Conservation (phyloP, 2,113 vertebrate species). For the Mastomys natalensis region DNA sequence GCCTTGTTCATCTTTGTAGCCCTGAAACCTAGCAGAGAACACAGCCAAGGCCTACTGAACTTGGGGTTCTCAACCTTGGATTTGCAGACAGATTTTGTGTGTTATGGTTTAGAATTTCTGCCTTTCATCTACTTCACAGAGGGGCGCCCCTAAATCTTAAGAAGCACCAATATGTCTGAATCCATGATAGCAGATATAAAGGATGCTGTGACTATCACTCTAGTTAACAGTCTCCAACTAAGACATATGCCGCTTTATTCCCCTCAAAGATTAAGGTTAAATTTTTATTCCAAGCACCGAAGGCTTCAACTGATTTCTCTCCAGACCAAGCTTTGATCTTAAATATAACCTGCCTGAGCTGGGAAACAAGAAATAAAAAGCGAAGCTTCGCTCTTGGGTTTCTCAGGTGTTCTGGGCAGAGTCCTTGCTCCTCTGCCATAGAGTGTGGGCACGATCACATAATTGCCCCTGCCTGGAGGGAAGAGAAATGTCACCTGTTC, state of each 20-base stretch:
- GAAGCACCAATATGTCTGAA: conserved; percentile 4
- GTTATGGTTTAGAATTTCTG: neutral
- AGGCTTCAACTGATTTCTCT: conserved; percentile 45
- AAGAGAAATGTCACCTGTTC: neutral
- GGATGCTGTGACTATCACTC: neutral
- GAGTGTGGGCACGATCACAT: neutral
- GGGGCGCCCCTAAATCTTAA: conserved; percentile 33
- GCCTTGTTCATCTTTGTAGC: neutral
- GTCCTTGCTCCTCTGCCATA: neutral
- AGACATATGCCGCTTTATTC: neutral
- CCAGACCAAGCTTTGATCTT: conserved; percentile 52
- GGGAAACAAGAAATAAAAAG: conserved; percentile 43
- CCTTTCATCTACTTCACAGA: conserved; percentile 18
- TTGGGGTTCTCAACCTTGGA: neutral
- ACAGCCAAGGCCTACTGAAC: neutral
- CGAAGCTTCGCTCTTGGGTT: neutral
- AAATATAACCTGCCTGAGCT: conserved; percentile 55
- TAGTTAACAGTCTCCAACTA: conserved; percentile 8
- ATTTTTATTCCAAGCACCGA: conserved; percentile 61
- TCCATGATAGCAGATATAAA: neutral
- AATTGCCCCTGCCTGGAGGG: neutral
- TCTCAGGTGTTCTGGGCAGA: neutral
- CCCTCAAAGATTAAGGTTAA: conserved; percentile 59
- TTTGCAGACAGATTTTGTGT: conserved; percentile 13
- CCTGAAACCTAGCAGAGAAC: neutral